Conservation (phyloP, 2,113 vertebrate species). For the Phalacrocorax pelagicus region DNA sequence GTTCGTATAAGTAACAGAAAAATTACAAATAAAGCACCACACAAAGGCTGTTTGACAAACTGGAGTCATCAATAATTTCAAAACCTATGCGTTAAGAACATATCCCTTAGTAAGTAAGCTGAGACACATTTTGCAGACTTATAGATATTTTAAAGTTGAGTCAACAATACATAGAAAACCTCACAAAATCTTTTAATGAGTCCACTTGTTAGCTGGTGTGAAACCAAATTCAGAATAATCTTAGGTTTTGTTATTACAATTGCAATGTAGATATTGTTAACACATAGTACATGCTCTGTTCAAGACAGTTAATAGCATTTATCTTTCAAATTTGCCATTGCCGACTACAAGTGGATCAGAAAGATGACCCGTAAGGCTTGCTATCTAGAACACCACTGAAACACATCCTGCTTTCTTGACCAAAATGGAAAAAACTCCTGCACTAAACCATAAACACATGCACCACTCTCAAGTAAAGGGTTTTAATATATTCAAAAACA, state of each 20-base stretch:
- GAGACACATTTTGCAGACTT: not conserved
- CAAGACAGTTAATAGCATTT: not conserved
- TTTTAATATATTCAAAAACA: not conserved
- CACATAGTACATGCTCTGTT: not conserved
- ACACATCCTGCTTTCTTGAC: not conserved
- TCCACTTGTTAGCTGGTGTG: not conserved
- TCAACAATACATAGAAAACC: slow-evolving; percentile 31
- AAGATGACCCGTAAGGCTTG: not conserved
- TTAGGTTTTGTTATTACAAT: slow-evolving; percentile 9
- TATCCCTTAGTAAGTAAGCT: not conserved
- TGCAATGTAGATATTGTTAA: not conserved
- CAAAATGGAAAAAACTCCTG: not conserved
- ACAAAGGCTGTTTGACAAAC: not conserved
- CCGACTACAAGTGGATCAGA: not conserved
- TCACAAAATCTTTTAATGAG: not conserved
- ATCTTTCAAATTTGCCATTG: not conserved
- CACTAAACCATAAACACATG: not conserved
- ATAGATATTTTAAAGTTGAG: slow-evolving; percentile 21
- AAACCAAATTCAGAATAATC: slow-evolving; percentile 4
- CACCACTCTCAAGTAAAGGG: not conserved
- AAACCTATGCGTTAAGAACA: not conserved
- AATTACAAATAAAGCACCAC: not conserved
- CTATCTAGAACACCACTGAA: not conserved
- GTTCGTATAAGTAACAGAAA: not conserved
- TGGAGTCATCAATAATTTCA: not conserved